A percentile compares a stretch with the other conserved stretches of the same genome.
These are phyloP conservation scores for Anneissia japonica DNA, from an alignment of 35 echinoderm and acorn worm species.

Conservation along the genomic window DNA sequence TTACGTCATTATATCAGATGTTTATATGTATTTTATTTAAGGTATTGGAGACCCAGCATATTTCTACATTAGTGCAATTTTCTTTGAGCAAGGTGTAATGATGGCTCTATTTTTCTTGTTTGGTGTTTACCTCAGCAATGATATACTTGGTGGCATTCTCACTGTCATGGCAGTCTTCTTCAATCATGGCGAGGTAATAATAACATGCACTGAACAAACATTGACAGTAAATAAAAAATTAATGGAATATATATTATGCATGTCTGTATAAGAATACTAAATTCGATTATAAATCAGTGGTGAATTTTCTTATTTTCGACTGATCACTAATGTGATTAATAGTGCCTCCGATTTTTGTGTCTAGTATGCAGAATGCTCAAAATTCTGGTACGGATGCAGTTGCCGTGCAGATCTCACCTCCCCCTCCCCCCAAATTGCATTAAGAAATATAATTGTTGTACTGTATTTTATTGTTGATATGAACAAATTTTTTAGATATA, in stretches of 20 bases:
- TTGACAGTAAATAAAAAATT: neutral
- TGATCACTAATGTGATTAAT: too few relatives aligned
- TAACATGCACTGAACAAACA: neutral
- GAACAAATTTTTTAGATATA: too few relatives aligned
- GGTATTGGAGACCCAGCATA: conserved; percentile 77
- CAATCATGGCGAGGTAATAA: conserved; percentile 88
- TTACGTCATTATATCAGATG: too few relatives aligned
- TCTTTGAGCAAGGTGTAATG: conserved; percentile 67
- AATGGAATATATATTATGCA: neutral
- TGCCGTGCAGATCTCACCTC: too few relatives aligned
- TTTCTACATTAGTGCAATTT: conserved; percentile 81
- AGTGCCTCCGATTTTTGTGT: neutral
- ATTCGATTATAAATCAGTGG: neutral
- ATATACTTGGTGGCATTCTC: conserved; percentile 70
- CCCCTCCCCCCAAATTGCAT: too few relatives aligned
- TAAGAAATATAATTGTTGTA: too few relatives aligned
- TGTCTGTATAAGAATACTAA: neutral
- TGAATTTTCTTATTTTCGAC: neutral
- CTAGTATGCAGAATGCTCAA: neutral
- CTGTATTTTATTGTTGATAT: too few relatives aligned
- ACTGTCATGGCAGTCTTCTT: conserved; percentile 85
- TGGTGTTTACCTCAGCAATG: conserved; percentile 53
- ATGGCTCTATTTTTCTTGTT: conserved; percentile 65
- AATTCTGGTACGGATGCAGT: neutral
- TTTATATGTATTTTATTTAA: conserved; percentile 17